A percentile compares a stretch with the other conserved stretches of the same genome.
Conservation (phyloP, 2,797 vertebrate species). For the Danio jaintianensis region DNA sequence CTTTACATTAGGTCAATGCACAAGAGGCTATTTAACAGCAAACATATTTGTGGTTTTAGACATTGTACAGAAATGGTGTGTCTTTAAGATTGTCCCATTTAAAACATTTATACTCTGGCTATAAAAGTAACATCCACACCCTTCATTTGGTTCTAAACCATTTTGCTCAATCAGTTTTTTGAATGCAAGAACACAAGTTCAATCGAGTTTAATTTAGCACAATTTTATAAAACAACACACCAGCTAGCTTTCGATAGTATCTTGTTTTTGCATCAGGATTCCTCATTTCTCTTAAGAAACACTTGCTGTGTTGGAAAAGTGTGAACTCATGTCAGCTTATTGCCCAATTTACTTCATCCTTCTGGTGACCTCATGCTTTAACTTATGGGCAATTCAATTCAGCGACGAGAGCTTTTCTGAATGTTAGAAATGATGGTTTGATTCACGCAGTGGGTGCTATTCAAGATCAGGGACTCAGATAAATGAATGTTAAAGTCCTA, state of each 20-base stretch:
- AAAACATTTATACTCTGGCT: not conserved
- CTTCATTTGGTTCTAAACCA: not conserved
- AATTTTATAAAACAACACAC: no score
- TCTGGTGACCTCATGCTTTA: slow-evolving; percentile 41
- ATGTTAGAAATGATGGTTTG: not conserved
- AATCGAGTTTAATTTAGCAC: not conserved
- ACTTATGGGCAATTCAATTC: not conserved
- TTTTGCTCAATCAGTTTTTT: not conserved
- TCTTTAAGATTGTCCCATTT: no score
- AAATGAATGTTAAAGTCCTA: not conserved
- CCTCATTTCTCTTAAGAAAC: not conserved
- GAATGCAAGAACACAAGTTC: not conserved
- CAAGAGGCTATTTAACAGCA: no score
- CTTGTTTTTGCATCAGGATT: not conserved
- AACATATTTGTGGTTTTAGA: no score
- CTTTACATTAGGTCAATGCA: no score
- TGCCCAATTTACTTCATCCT: slow-evolving; percentile 20
- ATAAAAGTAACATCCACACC: not conserved
- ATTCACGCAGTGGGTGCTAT: not conserved
- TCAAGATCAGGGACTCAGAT: not conserved
- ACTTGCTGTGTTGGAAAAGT: not conserved
- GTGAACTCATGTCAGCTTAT: not conserved
- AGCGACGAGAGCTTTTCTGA: not conserved
- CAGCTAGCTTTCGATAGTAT: not conserved
- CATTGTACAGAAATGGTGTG: no score